phyloP scores from a whole-genome alignment of 23 tunicate genomes.

The Trididemnum miniatum region DNA sequence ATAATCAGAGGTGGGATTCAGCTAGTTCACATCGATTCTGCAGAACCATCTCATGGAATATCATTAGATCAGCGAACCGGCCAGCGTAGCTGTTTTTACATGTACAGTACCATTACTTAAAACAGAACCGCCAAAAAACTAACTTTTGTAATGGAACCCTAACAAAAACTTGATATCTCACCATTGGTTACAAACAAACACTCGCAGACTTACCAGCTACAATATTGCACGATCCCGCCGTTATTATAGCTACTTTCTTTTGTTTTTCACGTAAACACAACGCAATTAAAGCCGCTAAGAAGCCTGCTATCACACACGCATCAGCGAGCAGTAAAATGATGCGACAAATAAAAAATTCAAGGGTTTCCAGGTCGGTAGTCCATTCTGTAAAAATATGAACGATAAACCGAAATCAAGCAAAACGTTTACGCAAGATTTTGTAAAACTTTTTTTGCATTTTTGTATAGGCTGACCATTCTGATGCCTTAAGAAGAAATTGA shows the following conservation, averaged over 20 bases:
- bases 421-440: background rate
- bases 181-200: no score
- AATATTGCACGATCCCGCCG: background rate
- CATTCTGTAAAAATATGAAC: background rate
- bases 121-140: no score
- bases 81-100: no score
- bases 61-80: no score
- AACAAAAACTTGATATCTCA: no score
- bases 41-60: no score
- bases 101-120: no score
- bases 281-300: background rate
- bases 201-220: background rate
- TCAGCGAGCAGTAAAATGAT: background rate
- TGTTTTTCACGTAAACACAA: background rate
- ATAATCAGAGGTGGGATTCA: no score
- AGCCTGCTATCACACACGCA: background rate
- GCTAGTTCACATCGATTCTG: no score
- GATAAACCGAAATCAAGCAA: background rate
- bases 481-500: no score
- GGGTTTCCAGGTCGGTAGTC: background rate
- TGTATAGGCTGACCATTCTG: background rate
- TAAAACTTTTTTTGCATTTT: background rate
- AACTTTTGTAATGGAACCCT: no score
- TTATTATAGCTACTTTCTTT: background rate
- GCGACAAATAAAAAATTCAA: background rate